Conservation (phyloP, 2,888 invertebrate genomes). For the Orgyia antiqua region DNA sequence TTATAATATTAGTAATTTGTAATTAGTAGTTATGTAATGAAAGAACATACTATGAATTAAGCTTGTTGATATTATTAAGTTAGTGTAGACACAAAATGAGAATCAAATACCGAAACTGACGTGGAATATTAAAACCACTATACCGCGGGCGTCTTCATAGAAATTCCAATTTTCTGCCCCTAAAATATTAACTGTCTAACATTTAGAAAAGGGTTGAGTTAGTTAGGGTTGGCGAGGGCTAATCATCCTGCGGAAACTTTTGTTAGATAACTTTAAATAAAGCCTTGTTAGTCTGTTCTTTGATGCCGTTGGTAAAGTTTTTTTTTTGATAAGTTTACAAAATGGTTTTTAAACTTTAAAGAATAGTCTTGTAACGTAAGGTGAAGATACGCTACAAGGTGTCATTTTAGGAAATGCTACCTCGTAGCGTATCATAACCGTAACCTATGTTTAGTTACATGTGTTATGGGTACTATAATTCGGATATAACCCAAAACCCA, state of each 20-base stretch:
- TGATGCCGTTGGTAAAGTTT: background rate
- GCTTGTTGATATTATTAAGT: too few species aligned
- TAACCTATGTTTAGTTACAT: too few species aligned
- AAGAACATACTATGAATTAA: too few species aligned
- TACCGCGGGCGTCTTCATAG: slow-evolving; percentile 24
- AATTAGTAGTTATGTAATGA: too few species aligned
- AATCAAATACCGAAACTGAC: slow-evolving; percentile 12
- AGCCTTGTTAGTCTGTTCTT: slow-evolving; percentile 1
- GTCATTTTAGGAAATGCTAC: too few species aligned
- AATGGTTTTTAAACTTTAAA: too few species aligned
- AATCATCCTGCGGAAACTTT: slow-evolving; percentile 6
- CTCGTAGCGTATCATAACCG: too few species aligned
- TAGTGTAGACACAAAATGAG: slow-evolving; percentile 5
- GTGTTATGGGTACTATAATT: too few species aligned
- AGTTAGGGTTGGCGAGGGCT: slow-evolving; percentile 16
- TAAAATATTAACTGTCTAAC: slow-evolving; percentile 37
- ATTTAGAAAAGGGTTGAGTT: slow-evolving; percentile 32
- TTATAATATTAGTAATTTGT: too few species aligned
- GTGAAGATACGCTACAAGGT: too few species aligned
- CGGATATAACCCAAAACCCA: too few species aligned
- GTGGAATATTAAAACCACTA: slow-evolving; percentile 19
- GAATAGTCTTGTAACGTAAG: too few species aligned
- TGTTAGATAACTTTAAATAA: slow-evolving; percentile 6
- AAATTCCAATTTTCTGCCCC: slow-evolving; percentile 32
- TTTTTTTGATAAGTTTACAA: background rate